phyloP scores from a whole-genome alignment of 2,888 invertebrate species.

The Acanthopleura granulata region DNA sequence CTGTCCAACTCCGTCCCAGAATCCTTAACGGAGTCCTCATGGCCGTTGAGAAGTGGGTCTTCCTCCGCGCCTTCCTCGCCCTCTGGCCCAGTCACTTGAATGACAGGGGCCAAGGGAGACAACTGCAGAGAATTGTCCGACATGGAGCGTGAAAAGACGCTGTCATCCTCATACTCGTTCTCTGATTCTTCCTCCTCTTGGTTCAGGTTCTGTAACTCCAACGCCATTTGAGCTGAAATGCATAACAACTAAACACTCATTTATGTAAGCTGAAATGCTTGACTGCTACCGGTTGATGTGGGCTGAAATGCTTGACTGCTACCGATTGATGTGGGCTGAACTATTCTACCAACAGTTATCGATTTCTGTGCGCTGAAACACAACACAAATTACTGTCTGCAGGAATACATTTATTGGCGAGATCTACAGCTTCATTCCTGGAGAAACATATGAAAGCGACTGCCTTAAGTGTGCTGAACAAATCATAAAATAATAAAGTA shows the following conservation, averaged over 20 bases:
- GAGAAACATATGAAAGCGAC: no score
- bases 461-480: no score
- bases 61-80: conserved; percentile 12
- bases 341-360: no score
- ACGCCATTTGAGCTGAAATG: conserved; percentile 48
- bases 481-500: no score
- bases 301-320: no score
- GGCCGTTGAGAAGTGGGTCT: conserved; percentile 4
- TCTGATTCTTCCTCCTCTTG: conserved; percentile 36
- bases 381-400: no score
- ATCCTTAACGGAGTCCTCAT: conserved; percentile 24
- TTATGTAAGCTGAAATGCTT: no score
- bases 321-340: no score
- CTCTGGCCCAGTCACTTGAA: not conserved
- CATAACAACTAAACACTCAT: not conserved
- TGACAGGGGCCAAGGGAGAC: not conserved
- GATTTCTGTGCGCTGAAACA: no score
- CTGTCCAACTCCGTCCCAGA: conserved; percentile 23
- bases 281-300: no score
- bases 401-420: no score
- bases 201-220: conserved; percentile 51
- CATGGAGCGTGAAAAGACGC: conserved; percentile 46
- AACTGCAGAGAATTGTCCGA: conserved; percentile 23
- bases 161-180: conserved; percentile 48
- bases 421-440: no score